Base-by-base conservation (phyloP, 2,797 vertebrate species). In the Carduelis carduelis region DNA sequence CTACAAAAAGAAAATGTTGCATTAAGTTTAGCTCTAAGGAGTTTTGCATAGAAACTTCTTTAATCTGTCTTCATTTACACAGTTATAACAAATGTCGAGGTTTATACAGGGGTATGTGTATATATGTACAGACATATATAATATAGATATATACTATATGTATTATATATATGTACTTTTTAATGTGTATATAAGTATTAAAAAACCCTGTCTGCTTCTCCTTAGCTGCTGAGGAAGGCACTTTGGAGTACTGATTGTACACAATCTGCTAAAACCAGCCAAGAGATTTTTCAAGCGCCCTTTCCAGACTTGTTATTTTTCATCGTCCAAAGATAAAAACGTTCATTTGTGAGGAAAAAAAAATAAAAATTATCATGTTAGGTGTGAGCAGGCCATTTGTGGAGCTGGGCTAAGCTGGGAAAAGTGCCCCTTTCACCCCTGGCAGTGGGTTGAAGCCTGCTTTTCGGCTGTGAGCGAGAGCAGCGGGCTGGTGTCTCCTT, bases 401-500 rank as follows among this genome's bases (percentile, higher is more conserved):
- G 12, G 66, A 76, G 66, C 34, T 13, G 5, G 72, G 50, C 59
- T 77, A 57, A 37, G 60, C 28, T 76, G 60, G 20, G 60, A 28
- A 56, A 77, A 59, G 74, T 21, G 41, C 24, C 44, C 84, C 91
- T 83, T 81, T 71, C 56, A 32, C 77, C 69, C 47, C 55, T 35
- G 39, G 59, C 19, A 3, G 9, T 10, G 43, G 4, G 37, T 53
- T 85, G 86, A 61, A 71, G 37, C 66, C 41, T 92, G 82, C 49
- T 41, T 83, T 87, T 72, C 0, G 8, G 76, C 26, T 14, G 21
- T 7, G 34, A 79, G 78, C 0, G 1, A 66, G 81, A 41, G 47
- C 55, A 92, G 77, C 52, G 9, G 61, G 68, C 80, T 80, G 63
- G 39, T 69, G 70, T 93, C 77, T 94, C 83, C 94, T 94, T 44